Percentiles rank a stretch among this genome's conserved stretches.
These are phyloP conservation scores for Meteorus cinctellus DNA, from an alignment of 2,888 invertebrate genomes.

Conservation along the genomic window DNA sequence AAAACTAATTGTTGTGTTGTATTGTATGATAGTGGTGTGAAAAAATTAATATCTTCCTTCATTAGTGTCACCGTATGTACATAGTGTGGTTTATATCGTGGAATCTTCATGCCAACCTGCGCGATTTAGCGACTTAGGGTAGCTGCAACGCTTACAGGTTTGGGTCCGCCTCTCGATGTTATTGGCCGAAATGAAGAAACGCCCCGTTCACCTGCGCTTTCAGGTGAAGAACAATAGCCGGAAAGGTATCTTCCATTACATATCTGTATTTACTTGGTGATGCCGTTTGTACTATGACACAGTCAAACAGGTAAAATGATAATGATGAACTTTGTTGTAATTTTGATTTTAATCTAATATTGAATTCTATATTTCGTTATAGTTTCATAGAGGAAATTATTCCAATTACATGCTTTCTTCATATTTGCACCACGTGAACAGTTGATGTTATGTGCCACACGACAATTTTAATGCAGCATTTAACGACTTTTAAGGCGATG, in stretches of 20 bases:
- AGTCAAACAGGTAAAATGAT: too few species aligned
- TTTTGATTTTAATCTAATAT: too few species aligned
- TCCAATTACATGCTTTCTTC: too few species aligned
- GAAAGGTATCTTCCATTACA: slow-evolving; percentile 52
- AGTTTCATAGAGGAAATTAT: too few species aligned
- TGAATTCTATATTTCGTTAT: too few species aligned
- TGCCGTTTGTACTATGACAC: too few species aligned
- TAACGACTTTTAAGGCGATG: slow-evolving; percentile 39
- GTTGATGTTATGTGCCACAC: too few species aligned
- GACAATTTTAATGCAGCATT: slow-evolving; percentile 1
- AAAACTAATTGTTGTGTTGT: neutral
- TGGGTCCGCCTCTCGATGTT: slow-evolving; percentile 66
- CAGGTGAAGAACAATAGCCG: slow-evolving; percentile 56
- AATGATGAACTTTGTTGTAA: too few species aligned
- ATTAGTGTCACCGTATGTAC: too few species aligned
- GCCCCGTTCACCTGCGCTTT: slow-evolving; percentile 68
- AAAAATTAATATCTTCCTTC: too few species aligned
- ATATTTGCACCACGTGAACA: too few species aligned
- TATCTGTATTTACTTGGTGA: neutral
- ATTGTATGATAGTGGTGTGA: neutral
- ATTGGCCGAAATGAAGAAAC: slow-evolving; percentile 68
- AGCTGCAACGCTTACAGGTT: slow-evolving; percentile 65
- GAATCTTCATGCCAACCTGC: slow-evolving; percentile 53
- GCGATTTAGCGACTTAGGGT: slow-evolving; percentile 60
- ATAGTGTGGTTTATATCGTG: neutral